Conservation (phyloP, 2,113 vertebrate genomes). For the Vulpes ferrilata region DNA sequence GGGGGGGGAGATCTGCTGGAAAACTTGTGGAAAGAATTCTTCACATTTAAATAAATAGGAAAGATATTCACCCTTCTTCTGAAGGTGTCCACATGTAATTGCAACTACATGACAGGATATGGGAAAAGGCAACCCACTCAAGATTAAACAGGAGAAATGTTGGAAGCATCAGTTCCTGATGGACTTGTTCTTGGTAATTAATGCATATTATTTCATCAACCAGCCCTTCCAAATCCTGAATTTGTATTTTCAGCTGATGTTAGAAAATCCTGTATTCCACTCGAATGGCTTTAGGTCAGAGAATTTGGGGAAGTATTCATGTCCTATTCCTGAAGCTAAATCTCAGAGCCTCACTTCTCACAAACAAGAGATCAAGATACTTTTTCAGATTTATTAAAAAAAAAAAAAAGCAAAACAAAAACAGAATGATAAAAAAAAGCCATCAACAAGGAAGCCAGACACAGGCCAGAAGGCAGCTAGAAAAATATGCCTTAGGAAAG, state of each 20-base stretch:
- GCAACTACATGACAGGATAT: background rate
- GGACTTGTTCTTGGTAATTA: background rate
- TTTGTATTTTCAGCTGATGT: background rate
- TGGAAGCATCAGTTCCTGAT: background rate
- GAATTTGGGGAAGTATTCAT: background rate
- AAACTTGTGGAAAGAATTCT: background rate
- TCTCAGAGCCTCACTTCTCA: background rate
- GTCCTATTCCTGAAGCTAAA: background rate
- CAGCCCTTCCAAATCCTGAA: background rate
- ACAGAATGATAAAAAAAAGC: slow-evolving; percentile 84
- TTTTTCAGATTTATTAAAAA: slow-evolving; percentile 82
- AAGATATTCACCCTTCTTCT: background rate
- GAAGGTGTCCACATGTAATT: background rate
- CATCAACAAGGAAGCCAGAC: slow-evolving; percentile 82
- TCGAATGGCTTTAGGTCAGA: background rate
- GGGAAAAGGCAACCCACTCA: background rate
- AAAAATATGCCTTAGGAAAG: slow-evolving; percentile 83
- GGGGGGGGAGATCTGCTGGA: background rate
- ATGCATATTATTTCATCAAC: background rate
- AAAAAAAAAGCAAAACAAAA: background rate
- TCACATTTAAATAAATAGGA: background rate
- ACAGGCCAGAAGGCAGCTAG: slow-evolving; percentile 83
- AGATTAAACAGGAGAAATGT: background rate
- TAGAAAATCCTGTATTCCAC: background rate
- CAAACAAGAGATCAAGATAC: slow-evolving; percentile 51